Evolutionary conservation across 2,888 invertebrate species (phyloP).

Genomic region (Cheilosia impressa): DNA sequence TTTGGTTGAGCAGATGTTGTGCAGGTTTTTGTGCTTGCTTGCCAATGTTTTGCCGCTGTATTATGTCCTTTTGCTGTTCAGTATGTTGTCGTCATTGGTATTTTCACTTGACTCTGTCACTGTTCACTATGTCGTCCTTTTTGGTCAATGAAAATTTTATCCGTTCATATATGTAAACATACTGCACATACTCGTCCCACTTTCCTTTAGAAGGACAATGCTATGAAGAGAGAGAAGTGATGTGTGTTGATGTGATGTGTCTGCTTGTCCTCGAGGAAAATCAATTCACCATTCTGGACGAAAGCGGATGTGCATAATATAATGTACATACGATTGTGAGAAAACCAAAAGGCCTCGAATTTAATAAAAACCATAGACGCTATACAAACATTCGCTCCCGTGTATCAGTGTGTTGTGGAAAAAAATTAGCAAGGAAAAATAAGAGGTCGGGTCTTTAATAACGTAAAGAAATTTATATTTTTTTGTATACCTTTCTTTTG

Average conservation of each 20-base stretch:
- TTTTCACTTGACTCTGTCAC: conserved; percentile 41
- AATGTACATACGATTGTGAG: conserved; percentile 20
- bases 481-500: not conserved
- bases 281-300: conserved; percentile 51
- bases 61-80: conserved; percentile 36
- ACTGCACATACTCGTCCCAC: conserved; percentile 9
- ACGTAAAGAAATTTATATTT: too few relatives aligned
- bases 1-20: conserved; percentile 56
- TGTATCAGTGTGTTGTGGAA: not conserved
- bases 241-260: conserved; percentile 43
- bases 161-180: conserved; percentile 62
- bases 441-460: not conserved
- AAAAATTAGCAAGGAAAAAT: conserved; percentile 10
- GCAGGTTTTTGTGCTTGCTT: conserved; percentile 47
- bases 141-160: conserved; percentile 63
- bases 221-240: conserved; percentile 8
- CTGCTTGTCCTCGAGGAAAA: conserved; percentile 43
- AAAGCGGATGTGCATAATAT: conserved; percentile 28
- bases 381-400: conserved; percentile 1
- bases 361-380: conserved; percentile 45
- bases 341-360: conserved; percentile 38
- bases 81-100: conserved; percentile 30
- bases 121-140: conserved; percentile 38
- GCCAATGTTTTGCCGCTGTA: conserved; percentile 52
- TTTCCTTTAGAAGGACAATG: conserved; percentile 48